These are phyloP conservation scores for Petromus typicus DNA, from an alignment of 2,113 vertebrate genomes.

Conservation along the genomic window DNA sequence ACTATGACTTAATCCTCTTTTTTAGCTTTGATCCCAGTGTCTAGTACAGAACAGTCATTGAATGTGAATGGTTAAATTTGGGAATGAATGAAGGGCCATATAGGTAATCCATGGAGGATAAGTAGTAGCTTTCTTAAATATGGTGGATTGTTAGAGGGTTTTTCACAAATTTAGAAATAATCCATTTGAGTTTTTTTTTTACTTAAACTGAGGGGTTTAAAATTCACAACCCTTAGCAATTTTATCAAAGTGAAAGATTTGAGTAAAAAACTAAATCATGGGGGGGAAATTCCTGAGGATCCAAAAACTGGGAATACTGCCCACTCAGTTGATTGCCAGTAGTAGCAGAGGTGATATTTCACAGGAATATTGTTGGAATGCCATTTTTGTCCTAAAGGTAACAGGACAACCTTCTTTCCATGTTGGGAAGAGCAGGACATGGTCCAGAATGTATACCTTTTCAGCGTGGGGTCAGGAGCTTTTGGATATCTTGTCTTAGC, in stretches of 20 bases:
- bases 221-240: constrained; percentile 50
- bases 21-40: not conserved
- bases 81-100: not conserved
- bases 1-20: not conserved
- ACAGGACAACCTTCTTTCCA: not conserved
- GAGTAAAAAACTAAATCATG: constrained; percentile 21
- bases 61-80: not conserved
- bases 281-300: not conserved
- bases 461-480: not conserved
- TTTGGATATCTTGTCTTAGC: not conserved
- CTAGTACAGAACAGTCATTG: not conserved
- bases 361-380: not conserved
- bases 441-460: not conserved
- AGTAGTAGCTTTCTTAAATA: not conserved
- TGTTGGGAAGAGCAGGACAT: not conserved
- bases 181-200: constrained; percentile 19
- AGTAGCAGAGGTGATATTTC: not conserved
- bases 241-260: constrained; percentile 48
- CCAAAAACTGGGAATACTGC: not conserved
- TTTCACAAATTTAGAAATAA: constrained; percentile 24
- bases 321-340: not conserved
- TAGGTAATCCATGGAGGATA: not conserved
- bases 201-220: constrained; percentile 42
- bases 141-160: not conserved
- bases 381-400: not conserved